Evolutionary conservation across 1,140 invertebrate genomes (phyloP).

Genomic region (Cyphomyrmex costatus): DNA sequence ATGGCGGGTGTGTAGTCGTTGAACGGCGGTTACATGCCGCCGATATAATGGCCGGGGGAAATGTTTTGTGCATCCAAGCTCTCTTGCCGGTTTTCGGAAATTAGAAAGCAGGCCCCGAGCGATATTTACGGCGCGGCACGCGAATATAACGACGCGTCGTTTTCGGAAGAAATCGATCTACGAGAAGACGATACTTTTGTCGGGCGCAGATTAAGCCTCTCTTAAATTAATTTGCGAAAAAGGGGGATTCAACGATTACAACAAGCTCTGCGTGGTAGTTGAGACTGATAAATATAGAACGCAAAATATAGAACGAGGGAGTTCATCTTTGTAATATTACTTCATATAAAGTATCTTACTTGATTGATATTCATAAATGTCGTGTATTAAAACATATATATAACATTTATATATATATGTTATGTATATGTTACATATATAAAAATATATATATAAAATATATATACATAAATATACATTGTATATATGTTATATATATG

Average conservation of each 20-base stretch:
- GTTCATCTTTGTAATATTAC: background rate
- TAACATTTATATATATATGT: no score
- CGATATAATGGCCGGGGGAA: conserved; percentile 73
- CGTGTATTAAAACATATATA: background rate
- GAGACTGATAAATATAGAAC: background rate
- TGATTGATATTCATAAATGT: background rate
- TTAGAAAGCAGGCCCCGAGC: conserved; percentile 45
- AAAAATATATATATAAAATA: no score
- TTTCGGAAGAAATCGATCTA: conserved; percentile 53
- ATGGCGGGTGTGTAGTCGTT: conserved; percentile 69
- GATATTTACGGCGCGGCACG: conserved; percentile 40
- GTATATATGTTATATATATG: no score
- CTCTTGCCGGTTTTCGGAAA: conserved; percentile 70
- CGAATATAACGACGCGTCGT: conserved; percentile 25
- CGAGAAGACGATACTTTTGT: no score
- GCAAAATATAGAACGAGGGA: background rate
- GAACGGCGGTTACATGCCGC: conserved; percentile 67
- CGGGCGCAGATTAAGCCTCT: background rate
- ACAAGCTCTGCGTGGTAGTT: background rate
- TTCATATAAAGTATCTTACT: no score
- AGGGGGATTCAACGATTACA: background rate
- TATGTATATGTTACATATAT: no score
- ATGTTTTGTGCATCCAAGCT: conserved; percentile 70
- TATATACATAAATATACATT: no score
- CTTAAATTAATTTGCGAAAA: background rate